A percentile compares a stretch with the other conserved stretches of the same genome.
These are phyloP conservation scores for Meandrusa payeni DNA, from an alignment of 2,888 invertebrate species.

Conservation along the genomic window DNA sequence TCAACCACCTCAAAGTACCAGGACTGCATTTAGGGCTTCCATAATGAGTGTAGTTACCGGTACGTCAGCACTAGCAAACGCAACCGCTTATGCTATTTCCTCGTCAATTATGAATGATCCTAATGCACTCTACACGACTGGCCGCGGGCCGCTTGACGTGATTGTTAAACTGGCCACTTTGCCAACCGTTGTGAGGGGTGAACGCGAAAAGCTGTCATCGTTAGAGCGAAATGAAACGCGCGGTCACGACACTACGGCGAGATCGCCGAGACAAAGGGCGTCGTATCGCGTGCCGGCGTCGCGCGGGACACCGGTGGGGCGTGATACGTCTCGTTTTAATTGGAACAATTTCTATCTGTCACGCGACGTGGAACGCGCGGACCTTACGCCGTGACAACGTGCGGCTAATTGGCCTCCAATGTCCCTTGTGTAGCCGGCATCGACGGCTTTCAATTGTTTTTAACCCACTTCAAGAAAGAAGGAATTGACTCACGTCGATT, in stretches of 20 bases:
- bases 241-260: constrained; percentile 32
- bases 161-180: constrained; percentile 47
- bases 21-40: constrained; percentile 40
- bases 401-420: constrained; percentile 33
- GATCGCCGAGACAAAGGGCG: constrained; percentile 37
- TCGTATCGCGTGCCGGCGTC: constrained; percentile 55
- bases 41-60: constrained; percentile 35
- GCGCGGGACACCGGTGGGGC: constrained; percentile 37
- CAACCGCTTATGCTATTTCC: constrained; percentile 42
- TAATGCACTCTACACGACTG: constrained; percentile 50
- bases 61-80: constrained; percentile 42
- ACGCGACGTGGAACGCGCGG: constrained; percentile 42
- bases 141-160: constrained; percentile 43
- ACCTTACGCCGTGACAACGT: constrained; percentile 9
- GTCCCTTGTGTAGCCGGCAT: constrained; percentile 28
- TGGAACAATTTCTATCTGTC: constrained; percentile 58
- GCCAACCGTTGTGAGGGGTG: constrained; percentile 30
- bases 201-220: constrained; percentile 38
- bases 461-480: no score
- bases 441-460: constrained; percentile 22
- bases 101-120: constrained; percentile 43
- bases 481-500: no score
- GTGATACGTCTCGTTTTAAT: constrained; percentile 59
- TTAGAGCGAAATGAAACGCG: constrained; percentile 31
- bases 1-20: constrained; percentile 21